Conservation (phyloP, 2,797 vertebrate species). For the Allobates femoralis region DNA sequence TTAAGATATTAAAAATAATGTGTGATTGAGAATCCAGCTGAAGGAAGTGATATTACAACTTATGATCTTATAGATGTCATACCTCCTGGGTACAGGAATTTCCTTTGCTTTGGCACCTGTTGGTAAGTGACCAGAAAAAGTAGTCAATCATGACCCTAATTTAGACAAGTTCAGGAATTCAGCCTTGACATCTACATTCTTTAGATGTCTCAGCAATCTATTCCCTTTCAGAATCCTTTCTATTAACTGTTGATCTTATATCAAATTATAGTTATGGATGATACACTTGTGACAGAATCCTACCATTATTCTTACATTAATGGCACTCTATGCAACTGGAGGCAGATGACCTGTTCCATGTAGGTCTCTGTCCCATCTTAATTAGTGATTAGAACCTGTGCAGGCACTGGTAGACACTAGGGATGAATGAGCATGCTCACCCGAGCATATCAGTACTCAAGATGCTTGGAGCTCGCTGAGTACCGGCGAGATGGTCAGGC, state of each 20-base stretch:
- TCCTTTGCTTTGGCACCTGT: slow-evolving; percentile 24
- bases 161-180: neutral
- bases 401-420: too few species aligned
- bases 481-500: too few species aligned
- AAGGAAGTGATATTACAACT: neutral
- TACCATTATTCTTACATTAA: neutral
- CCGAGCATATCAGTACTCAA: too few species aligned
- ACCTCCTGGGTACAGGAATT: slow-evolving; percentile 5
- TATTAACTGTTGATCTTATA: neutral
- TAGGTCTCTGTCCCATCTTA: neutral
- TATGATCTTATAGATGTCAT: slow-evolving; percentile 10
- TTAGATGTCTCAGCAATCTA: neutral
- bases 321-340: neutral
- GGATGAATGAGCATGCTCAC: too few species aligned
- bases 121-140: slow-evolving; percentile 26
- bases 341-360: neutral
- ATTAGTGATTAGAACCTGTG: neutral
- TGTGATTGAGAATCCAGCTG: neutral
- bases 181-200: slow-evolving; percentile 5
- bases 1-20: slow-evolving; percentile 1
- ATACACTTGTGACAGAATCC: too few species aligned
- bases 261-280: too few species aligned
- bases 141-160: neutral
- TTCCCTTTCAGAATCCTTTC: neutral
- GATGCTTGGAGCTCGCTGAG: too few species aligned